A percentile compares a stretch with the other conserved stretches of the same genome.
These are phyloP conservation scores for Heteractis magnifica DNA, from an alignment of 92 coral and sea anemone species.

Conservation along the genomic window DNA sequence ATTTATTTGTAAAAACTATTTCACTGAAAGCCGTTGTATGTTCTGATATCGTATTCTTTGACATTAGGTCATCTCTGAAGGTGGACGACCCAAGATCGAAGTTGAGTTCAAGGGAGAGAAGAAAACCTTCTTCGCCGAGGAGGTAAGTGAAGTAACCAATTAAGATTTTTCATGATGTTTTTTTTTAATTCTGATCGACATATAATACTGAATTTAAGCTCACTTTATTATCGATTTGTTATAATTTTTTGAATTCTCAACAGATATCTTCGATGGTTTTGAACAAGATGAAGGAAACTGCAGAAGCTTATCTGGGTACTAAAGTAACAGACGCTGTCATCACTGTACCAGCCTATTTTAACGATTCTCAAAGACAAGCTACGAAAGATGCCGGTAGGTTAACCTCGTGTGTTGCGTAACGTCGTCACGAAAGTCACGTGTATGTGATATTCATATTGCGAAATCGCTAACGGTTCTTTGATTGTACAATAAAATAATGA, in stretches of 20 bases:
- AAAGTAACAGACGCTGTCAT: conserved; percentile 88
- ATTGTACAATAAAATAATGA: too few relatives aligned
- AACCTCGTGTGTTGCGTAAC: too few relatives aligned
- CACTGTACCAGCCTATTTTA: conserved; percentile 96
- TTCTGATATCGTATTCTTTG: conserved; percentile 25
- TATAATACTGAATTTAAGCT: neutral
- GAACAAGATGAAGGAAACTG: conserved; percentile 95
- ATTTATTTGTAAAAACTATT: too few relatives aligned
- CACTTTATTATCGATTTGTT: neutral
- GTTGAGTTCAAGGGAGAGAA: conserved; percentile 85
- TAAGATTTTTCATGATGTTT: neutral
- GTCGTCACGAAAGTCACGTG: too few relatives aligned
- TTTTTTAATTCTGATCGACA: neutral
- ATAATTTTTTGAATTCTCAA: neutral
- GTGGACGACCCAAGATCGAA: conserved; percentile 81
- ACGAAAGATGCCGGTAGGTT: conserved; percentile 94
- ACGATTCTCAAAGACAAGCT: conserved; percentile 97
- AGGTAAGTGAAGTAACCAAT: conserved; percentile 45
- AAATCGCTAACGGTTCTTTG: too few relatives aligned
- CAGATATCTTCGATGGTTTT: conserved; percentile 96
- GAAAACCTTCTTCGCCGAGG: conserved; percentile 86
- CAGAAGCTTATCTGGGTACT: conserved; percentile 88
- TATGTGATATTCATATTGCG: too few relatives aligned
- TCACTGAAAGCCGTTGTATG: too few relatives aligned
- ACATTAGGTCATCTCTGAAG: conserved; percentile 53